A percentile compares a stretch with the other conserved stretches of the same genome.
These are phyloP conservation scores for Neodiprion fabricii DNA, from an alignment of 1,140 invertebrate species.

Conservation along the genomic window DNA sequence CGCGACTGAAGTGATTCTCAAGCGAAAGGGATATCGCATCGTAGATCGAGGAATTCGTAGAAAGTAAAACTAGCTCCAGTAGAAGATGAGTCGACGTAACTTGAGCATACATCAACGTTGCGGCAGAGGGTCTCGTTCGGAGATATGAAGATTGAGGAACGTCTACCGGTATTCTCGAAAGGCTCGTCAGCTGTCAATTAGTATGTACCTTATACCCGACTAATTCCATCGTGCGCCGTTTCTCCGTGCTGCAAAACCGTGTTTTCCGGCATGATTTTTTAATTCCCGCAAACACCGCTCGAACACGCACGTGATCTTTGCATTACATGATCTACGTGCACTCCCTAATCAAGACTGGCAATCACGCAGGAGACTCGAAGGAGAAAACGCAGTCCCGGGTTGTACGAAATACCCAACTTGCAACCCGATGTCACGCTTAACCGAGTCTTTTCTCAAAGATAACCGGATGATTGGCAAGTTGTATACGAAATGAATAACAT, in stretches of 20 bases:
- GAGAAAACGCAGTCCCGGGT: too few relatives aligned
- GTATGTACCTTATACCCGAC: neutral
- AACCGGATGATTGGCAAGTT: slow-evolving; percentile 5
- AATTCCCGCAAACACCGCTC: neutral
- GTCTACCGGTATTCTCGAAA: neutral
- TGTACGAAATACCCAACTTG: neutral
- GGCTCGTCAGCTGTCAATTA: slow-evolving; percentile 4
- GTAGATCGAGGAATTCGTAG: too few relatives aligned
- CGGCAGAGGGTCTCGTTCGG: neutral
- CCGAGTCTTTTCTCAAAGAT: neutral
- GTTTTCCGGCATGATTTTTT: neutral
- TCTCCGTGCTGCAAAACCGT: neutral
- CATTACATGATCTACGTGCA: neutral
- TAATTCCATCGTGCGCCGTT: neutral
- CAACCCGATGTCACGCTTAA: neutral
- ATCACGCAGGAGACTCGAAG: too few relatives aligned
- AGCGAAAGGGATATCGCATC: too few relatives aligned
- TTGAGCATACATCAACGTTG: too few relatives aligned
- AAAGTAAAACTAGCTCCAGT: too few relatives aligned
- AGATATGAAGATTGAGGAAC: neutral
- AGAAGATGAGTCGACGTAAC: neutral
- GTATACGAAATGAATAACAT: neutral
- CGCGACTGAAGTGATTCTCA: too few relatives aligned
- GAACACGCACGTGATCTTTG: neutral
- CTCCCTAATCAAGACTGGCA: too few relatives aligned